Percentiles rank a stretch among this genome's conserved stretches.
phyloP scores from a whole-genome alignment of 2,113 vertebrate species.

The Calidris pygmaea region DNA sequence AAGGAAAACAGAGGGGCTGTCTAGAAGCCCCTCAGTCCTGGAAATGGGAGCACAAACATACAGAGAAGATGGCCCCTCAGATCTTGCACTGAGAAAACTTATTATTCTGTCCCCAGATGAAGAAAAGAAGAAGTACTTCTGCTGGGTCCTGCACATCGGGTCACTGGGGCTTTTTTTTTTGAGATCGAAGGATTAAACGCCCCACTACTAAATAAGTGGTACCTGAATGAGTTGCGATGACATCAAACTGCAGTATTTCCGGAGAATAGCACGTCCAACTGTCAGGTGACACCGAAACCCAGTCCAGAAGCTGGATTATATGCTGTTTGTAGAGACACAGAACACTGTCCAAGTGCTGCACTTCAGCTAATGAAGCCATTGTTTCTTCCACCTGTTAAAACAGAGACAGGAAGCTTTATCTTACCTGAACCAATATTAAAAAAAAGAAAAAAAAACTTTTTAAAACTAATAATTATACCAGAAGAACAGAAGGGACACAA shows the following conservation, averaged over 20 bases:
- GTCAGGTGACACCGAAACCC: conserved; percentile 75
- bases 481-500: background rate
- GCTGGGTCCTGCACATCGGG: background rate
- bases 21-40: conserved; percentile 21
- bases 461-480: background rate
- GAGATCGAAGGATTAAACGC: background rate
- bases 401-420: background rate
- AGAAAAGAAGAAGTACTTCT: background rate
- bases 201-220: background rate
- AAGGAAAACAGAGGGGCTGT: conserved; percentile 56
- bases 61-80: background rate
- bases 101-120: background rate
- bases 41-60: conserved; percentile 2
- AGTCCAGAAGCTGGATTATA: conserved; percentile 80
- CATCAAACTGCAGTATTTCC: conserved; percentile 82
- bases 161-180: background rate
- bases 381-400: conserved; percentile 80
- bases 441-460: background rate
- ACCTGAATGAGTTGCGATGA: conserved; percentile 87
- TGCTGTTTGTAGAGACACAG: conserved; percentile 82
- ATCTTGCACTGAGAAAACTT: background rate
- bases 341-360: conserved; percentile 67
- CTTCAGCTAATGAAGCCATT: conserved; percentile 74
- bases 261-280: conserved; percentile 82
- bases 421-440: background rate